Evolutionary conservation across 2,797 vertebrate species (phyloP).

Genomic region (Lepilemur septentrionalis): DNA sequence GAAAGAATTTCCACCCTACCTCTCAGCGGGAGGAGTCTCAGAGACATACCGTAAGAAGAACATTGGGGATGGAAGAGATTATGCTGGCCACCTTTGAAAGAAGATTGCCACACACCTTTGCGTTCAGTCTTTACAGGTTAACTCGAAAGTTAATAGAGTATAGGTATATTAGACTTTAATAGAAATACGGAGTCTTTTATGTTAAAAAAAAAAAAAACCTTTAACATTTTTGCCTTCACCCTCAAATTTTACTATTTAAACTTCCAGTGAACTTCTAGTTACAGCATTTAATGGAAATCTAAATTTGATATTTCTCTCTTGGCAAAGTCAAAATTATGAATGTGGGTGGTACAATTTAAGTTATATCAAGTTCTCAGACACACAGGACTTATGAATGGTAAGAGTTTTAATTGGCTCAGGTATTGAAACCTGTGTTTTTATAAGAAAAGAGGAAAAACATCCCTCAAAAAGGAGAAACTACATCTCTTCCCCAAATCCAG

Average conservation of each 20-base stretch:
- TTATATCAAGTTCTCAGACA: conserved; percentile 47
- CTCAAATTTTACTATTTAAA: conserved; percentile 28
- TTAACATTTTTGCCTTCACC: not conserved
- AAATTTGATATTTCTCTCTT: conserved; percentile 51
- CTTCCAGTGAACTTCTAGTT: not conserved
- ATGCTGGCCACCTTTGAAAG: not conserved
- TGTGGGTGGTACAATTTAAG: conserved; percentile 59
- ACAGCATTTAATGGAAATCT: conserved; percentile 23
- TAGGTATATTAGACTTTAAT: not conserved
- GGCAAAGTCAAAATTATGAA: conserved; percentile 34
- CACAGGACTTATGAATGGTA: conserved; percentile 51
- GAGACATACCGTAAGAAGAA: not conserved
- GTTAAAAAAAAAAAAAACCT: not conserved
- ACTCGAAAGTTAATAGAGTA: not conserved
- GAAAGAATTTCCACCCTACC: not conserved
- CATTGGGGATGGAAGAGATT: not conserved
- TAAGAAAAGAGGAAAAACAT: not conserved
- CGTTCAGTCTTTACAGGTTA: not conserved
- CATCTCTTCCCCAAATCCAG: not conserved
- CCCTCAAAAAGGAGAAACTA: not conserved
- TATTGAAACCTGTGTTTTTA: conserved; percentile 44
- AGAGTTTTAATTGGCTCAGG: conserved; percentile 55
- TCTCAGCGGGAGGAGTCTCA: not conserved
- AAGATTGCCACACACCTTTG: not conserved
- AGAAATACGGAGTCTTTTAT: not conserved